Percentiles rank a stretch among this genome's conserved stretches.
phyloP scores from a whole-genome alignment of 2,888 invertebrate genomes.

The Horisme vitalbata region DNA sequence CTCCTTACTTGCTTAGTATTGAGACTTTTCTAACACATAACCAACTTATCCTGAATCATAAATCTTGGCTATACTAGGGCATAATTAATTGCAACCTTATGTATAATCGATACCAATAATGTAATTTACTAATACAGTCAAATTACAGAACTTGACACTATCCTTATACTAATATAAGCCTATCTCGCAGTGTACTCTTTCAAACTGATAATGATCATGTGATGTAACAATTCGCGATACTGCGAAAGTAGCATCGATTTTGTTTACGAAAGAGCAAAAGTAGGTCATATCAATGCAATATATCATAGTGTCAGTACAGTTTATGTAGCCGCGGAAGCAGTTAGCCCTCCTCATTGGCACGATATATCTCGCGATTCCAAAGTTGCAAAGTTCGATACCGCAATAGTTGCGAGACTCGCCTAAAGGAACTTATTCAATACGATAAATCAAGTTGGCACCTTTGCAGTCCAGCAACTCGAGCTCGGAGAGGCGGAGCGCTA shows the following conservation, averaged over 20 bases:
- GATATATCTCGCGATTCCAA: slow-evolving; percentile 35
- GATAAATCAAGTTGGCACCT: slow-evolving; percentile 39
- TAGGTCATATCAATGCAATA: slow-evolving; percentile 27
- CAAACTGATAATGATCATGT: too few species aligned
- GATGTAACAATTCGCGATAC: too few species aligned
- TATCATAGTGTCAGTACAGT: slow-evolving; percentile 32
- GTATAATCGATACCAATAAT: too few species aligned
- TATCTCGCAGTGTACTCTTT: too few species aligned
- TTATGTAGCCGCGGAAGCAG: slow-evolving; percentile 26
- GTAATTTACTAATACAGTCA: too few species aligned
- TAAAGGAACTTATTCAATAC: slow-evolving; percentile 39
- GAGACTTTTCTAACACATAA: too few species aligned
- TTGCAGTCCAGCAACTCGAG: slow-evolving; percentile 67
- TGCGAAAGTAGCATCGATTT: slow-evolving; percentile 16
- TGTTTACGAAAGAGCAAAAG: slow-evolving; percentile 26
- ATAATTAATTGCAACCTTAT: too few species aligned
- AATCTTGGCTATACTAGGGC: too few species aligned
- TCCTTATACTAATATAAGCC: too few species aligned
- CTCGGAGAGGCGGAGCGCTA: slow-evolving; percentile 61
- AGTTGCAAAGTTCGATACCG: slow-evolving; percentile 35
- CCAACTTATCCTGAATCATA: too few species aligned
- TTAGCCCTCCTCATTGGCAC: slow-evolving; percentile 34
- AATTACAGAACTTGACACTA: too few species aligned
- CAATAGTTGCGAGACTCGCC: slow-evolving; percentile 33
- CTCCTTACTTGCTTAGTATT: too few species aligned